These are phyloP conservation scores for Isurus oxyrinchus DNA, from an alignment of 2,113 vertebrate species.

Conservation along the genomic window DNA sequence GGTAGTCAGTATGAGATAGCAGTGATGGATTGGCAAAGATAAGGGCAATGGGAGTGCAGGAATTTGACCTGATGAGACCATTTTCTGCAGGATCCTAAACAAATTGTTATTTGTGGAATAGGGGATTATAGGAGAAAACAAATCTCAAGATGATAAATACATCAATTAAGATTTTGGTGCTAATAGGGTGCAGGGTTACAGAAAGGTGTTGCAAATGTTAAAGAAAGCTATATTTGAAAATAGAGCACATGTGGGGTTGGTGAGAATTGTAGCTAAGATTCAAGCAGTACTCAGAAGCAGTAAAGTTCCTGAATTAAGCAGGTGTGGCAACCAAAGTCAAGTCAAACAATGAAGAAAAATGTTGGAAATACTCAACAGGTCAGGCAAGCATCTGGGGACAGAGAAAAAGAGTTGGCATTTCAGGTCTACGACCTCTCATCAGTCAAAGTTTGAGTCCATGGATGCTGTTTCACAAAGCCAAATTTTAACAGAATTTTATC, in stretches of 20 bases:
- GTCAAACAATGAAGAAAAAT: not conserved
- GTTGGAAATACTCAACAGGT: too few relatives aligned
- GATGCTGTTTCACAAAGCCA: not conserved
- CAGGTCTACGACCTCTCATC: too few relatives aligned
- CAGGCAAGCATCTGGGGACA: too few relatives aligned
- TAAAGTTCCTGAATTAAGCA: not conserved
- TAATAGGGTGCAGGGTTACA: not conserved
- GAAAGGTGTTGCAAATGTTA: not conserved
- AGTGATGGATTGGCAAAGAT: not conserved
- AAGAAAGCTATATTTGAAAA: not conserved
- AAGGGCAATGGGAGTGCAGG: too few relatives aligned
- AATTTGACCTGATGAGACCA: too few relatives aligned
- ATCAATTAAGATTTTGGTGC: not conserved
- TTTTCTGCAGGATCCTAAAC: not conserved
- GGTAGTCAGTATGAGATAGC: not conserved
- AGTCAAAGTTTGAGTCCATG: not conserved
- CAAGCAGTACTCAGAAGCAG: not conserved
- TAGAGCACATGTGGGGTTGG: not conserved
- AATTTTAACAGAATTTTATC: not conserved
- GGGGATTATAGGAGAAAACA: not conserved
- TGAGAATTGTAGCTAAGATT: not conserved
- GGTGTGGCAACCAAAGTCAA: not conserved
- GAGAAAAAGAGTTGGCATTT: too few relatives aligned
- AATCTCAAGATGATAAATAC: not conserved
- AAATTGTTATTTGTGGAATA: not conserved